Percentiles rank a stretch among this genome's conserved stretches.
These are phyloP conservation scores for Hyles lineata DNA, from an alignment of 2,888 invertebrate genomes.

Conservation along the genomic window DNA sequence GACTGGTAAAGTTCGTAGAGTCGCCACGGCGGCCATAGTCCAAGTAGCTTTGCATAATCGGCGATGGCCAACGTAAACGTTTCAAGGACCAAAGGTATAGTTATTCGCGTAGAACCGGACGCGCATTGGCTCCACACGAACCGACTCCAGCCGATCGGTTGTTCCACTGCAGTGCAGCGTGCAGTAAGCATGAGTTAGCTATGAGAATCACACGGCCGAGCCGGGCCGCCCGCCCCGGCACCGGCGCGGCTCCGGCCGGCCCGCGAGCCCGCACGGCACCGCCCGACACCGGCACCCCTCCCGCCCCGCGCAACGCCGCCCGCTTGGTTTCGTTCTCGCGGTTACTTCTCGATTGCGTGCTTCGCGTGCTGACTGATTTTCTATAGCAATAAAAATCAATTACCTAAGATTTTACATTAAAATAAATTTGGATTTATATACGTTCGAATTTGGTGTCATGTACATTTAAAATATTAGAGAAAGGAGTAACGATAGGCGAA, in stretches of 20 bases:
- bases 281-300: constrained; percentile 40
- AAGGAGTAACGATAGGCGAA: constrained; percentile 82
- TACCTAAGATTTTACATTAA: constrained; percentile 86
- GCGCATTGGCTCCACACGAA: constrained; percentile 84
- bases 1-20: constrained; percentile 85
- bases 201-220: constrained; percentile 61
- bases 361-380: constrained; percentile 87
- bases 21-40: constrained; percentile 84
- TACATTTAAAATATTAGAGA: constrained; percentile 84
- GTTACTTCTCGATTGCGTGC: constrained; percentile 86
- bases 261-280: constrained; percentile 31
- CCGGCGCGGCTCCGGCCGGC: constrained; percentile 4
- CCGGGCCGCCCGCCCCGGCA: constrained; percentile 38
- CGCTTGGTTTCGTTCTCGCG: constrained; percentile 84
- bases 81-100: constrained; percentile 85
- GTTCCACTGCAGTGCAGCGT: constrained; percentile 58
- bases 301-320: constrained; percentile 65
- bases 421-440: constrained; percentile 85
- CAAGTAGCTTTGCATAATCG: constrained; percentile 85
- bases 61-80: constrained; percentile 82
- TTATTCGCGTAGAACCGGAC: constrained; percentile 84
- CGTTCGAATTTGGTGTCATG: constrained; percentile 86
- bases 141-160: constrained; percentile 77
- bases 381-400: constrained; percentile 86
- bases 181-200: constrained; percentile 71